These are phyloP conservation scores for Deladenus siricidicola DNA, from an alignment of 2,888 invertebrate species.

Conservation along the genomic window DNA sequence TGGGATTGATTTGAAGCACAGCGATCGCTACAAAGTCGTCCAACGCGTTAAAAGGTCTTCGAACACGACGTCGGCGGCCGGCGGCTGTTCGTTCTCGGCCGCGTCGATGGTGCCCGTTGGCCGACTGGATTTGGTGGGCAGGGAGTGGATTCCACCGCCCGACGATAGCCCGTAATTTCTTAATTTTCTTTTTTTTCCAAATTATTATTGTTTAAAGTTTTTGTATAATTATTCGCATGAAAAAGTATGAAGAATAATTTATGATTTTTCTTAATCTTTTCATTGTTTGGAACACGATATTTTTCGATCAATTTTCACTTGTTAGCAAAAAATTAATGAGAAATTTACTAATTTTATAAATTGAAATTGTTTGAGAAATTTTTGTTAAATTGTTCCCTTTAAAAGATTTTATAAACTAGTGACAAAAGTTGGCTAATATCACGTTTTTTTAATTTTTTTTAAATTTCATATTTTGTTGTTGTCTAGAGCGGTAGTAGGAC, in stretches of 20 bases:
- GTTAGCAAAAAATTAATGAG: too few relatives aligned
- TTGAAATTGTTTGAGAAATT: too few relatives aligned
- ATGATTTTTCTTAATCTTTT: too few relatives aligned
- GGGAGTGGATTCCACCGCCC: background rate
- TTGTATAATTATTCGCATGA: too few relatives aligned
- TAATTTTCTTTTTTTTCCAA: background rate
- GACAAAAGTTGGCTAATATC: too few relatives aligned
- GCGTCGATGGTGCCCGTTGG: background rate
- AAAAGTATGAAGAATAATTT: too few relatives aligned
- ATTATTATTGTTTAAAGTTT: background rate
- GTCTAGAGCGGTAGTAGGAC: background rate
- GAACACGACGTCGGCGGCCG: background rate
- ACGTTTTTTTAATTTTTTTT: background rate
- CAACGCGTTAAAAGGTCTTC: too few relatives aligned
- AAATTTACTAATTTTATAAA: too few relatives aligned
- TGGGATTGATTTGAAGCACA: conserved; percentile 5
- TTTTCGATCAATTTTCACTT: background rate
- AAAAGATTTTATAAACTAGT: too few relatives aligned
- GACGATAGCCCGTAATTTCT: background rate
- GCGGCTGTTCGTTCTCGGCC: background rate
- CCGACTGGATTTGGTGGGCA: background rate
- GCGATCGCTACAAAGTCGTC: conserved; percentile 6
- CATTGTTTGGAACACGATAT: too few relatives aligned
- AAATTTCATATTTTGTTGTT: too few relatives aligned
- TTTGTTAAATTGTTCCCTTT: too few relatives aligned